Conservation (phyloP, 2,888 invertebrate genomes). For the Thymelicus sylvestris region DNA sequence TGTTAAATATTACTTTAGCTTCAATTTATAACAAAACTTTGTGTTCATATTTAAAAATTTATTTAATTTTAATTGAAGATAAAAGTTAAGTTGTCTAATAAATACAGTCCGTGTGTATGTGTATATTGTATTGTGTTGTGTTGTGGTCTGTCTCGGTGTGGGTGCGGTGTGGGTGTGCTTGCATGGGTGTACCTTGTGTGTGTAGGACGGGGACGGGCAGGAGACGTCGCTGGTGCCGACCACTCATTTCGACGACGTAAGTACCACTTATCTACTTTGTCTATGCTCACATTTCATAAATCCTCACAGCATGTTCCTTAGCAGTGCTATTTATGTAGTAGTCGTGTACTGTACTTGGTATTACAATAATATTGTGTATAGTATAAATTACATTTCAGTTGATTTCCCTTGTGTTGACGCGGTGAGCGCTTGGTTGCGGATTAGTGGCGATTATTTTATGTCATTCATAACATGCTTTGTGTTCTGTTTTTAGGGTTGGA, state of each 20-base stretch:
- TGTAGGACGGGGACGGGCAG: slow-evolving; percentile 78
- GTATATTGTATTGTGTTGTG: slow-evolving; percentile 48
- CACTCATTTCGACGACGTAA: slow-evolving; percentile 78
- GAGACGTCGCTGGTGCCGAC: slow-evolving; percentile 74
- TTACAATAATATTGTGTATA: too few relatives aligned
- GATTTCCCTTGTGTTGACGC: not conserved
- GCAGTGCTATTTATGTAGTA: not conserved
- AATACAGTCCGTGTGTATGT: slow-evolving; percentile 48
- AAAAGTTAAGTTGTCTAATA: not conserved
- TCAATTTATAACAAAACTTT: too few relatives aligned
- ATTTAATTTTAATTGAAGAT: too few relatives aligned
- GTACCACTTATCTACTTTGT: slow-evolving; percentile 47
- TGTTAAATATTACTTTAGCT: slow-evolving; percentile 1
- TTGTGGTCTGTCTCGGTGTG: slow-evolving; percentile 60
- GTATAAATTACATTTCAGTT: too few relatives aligned
- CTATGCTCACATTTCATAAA: not conserved
- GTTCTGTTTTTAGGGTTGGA: not conserved
- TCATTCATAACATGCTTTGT: not conserved
- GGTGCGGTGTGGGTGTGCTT: slow-evolving; percentile 70
- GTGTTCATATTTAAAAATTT: too few relatives aligned
- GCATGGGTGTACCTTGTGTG: slow-evolving; percentile 70
- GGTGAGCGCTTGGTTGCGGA: not conserved
- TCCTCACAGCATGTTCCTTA: not conserved
- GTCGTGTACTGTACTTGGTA: too few relatives aligned
- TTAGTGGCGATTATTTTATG: not conserved